These are phyloP conservation scores for Dromius quadrimaculatus DNA, from an alignment of 2,888 invertebrate genomes.

Conservation along the genomic window DNA sequence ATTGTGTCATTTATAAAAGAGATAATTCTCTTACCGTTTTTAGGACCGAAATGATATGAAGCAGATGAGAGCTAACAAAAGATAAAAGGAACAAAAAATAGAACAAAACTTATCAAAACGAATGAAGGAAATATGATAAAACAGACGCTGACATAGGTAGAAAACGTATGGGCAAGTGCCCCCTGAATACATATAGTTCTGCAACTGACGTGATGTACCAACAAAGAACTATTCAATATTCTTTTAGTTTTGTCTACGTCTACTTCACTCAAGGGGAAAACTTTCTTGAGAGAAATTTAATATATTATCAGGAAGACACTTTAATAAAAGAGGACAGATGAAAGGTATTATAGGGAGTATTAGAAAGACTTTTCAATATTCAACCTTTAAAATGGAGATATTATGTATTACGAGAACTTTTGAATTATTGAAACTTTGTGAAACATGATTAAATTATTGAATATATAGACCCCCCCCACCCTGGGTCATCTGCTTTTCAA, in stretches of 20 bases:
- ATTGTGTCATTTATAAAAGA: too few species aligned
- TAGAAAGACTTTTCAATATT: too few species aligned
- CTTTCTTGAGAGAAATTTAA: slow-evolving; percentile 38
- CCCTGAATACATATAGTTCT: slow-evolving; percentile 17
- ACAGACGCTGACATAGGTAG: not conserved
- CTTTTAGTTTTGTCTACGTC: slow-evolving; percentile 28
- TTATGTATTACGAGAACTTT: too few species aligned
- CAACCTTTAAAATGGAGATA: too few species aligned
- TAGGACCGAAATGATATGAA: too few species aligned
- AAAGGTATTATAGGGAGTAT: not conserved
- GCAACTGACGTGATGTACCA: slow-evolving; percentile 24
- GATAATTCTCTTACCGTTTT: too few species aligned
- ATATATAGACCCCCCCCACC: too few species aligned
- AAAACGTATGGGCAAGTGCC: slow-evolving; percentile 10
- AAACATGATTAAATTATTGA: too few species aligned
- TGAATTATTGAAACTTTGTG: too few species aligned
- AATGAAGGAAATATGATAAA: slow-evolving; percentile 26
- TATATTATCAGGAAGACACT: slow-evolving; percentile 34
- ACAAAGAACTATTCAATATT: slow-evolving; percentile 41
- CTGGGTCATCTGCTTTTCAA: too few species aligned
- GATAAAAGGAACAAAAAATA: not conserved
- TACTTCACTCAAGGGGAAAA: not conserved
- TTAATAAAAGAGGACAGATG: slow-evolving; percentile 17
- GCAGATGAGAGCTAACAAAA: not conserved
- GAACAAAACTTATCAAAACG: slow-evolving; percentile 2